phyloP scores from a whole-genome alignment of 1,140 invertebrate genomes.

The Parasteatoda tepidariorum region DNA sequence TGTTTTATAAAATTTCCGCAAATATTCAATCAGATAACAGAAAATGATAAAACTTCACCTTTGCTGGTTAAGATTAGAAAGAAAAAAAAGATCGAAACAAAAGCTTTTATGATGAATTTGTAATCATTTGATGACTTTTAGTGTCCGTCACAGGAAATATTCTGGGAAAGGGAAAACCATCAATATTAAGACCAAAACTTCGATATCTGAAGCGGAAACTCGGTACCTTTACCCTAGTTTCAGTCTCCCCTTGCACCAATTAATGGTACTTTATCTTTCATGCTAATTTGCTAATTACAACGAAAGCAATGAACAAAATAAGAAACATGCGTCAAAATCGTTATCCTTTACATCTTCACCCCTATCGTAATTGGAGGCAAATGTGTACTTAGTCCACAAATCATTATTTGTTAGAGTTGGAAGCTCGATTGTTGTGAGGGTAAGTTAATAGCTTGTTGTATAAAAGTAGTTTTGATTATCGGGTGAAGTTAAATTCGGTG shows the following conservation, averaged over 20 bases:
- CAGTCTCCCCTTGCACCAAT: conserved; percentile 2
- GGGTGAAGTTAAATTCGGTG: too few species aligned
- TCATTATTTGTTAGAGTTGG: not conserved
- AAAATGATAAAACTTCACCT: too few species aligned
- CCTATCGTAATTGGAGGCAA: not conserved
- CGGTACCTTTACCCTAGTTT: not conserved
- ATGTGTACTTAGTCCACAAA: not conserved
- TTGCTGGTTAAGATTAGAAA: too few species aligned
- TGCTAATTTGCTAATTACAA: conserved; percentile 41
- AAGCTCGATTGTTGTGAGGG: not conserved
- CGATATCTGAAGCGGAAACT: conserved; percentile 12
- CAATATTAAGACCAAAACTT: conserved; percentile 16
- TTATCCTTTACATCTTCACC: not conserved
- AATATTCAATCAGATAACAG: too few species aligned
- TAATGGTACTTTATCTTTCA: conserved; percentile 39
- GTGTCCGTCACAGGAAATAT: not conserved
- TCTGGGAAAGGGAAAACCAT: not conserved
- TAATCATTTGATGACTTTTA: not conserved
- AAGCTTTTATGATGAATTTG: too few species aligned
- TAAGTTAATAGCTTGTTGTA: not conserved
- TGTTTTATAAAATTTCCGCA: too few species aligned
- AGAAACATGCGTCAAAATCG: conserved; percentile 10
- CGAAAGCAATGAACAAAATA: conserved; percentile 3
- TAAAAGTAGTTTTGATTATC: too few species aligned
- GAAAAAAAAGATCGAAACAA: too few species aligned